phyloP scores from a whole-genome alignment of 1,140 invertebrate species.

The Drosophila tropicalis region DNA sequence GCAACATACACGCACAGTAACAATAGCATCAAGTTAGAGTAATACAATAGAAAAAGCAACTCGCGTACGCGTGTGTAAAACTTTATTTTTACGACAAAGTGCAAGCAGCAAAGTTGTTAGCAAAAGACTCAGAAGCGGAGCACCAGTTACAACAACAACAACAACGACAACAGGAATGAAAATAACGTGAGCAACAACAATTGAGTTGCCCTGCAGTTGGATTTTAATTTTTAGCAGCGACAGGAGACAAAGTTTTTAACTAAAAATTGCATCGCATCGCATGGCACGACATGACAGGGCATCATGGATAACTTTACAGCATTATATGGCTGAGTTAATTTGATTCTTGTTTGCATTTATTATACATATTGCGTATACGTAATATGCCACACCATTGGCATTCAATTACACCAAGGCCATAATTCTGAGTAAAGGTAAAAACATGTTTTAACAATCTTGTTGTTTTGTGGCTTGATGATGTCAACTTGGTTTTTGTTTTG shows the following conservation, averaged over 20 bases:
- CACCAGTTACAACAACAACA: conserved; percentile 27
- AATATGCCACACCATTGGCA: conserved; percentile 51
- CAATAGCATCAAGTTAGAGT: conserved; percentile 52
- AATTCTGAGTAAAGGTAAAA: conserved; percentile 16
- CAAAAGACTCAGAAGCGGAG: conserved; percentile 58
- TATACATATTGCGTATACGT: conserved; percentile 65
- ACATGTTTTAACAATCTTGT: conserved; percentile 33
- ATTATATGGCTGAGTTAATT: conserved; percentile 55
- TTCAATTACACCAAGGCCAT: conserved; percentile 64
- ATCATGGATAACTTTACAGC: conserved; percentile 43
- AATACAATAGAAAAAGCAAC: conserved; percentile 73
- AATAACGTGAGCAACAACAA: neutral
- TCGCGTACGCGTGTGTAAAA: conserved; percentile 75
- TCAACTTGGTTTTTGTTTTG: conserved; percentile 31
- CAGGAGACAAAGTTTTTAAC: conserved; percentile 71
- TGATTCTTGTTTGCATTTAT: conserved; percentile 64
- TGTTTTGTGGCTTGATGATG: conserved; percentile 11
- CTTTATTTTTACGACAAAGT: conserved; percentile 81
- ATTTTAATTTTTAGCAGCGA: conserved; percentile 75
- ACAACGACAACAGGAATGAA: conserved; percentile 23
- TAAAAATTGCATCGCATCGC: conserved; percentile 54
- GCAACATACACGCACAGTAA: conserved; percentile 16
- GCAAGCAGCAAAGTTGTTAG: conserved; percentile 77
- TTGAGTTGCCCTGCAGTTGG: conserved; percentile 50
- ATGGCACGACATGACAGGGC: neutral